Evolutionary conservation across 2,888 invertebrate species (phyloP).

Genomic region (Aspidapion aeneum): DNA sequence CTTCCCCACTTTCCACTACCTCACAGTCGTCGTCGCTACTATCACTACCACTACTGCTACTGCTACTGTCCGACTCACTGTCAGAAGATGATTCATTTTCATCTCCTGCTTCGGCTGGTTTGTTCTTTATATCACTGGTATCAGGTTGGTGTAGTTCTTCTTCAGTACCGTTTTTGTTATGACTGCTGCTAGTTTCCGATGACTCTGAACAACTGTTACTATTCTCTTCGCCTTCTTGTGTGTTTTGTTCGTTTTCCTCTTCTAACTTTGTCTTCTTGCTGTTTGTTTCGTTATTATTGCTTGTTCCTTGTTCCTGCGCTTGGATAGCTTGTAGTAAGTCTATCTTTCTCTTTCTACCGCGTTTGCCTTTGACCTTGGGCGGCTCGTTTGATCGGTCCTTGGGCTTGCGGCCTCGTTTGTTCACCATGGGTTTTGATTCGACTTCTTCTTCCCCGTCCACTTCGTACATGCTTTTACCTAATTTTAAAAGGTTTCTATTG

Average conservation of each 20-base stretch:
- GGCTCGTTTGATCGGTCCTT: neutral
- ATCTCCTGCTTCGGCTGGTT: conserved; percentile 17
- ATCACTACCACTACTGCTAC: neutral
- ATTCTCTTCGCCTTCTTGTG: conserved; percentile 13
- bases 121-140: conserved; percentile 3
- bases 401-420: neutral
- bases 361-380: neutral
- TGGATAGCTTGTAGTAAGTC: neutral
- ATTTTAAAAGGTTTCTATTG: no score
- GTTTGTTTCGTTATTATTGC: no score
- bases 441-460: conserved; percentile 9
- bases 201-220: conserved; percentile 7
- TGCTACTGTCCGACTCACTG: conserved; percentile 8
- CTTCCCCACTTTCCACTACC: neutral
- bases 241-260: neutral
- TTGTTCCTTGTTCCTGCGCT: neutral
- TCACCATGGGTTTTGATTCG: neutral
- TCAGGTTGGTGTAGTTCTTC: neutral
- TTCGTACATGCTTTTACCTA: conserved; percentile 1
- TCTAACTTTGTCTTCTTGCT: neutral
- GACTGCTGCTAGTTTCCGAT: no score
- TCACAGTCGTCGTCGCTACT: neutral
- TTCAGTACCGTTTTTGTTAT: neutral
- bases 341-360: neutral
- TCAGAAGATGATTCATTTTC: conserved; percentile 15